Evolutionary conservation across 2,113 vertebrate species (phyloP).

Genomic region (Bothrops jararaca): DNA sequence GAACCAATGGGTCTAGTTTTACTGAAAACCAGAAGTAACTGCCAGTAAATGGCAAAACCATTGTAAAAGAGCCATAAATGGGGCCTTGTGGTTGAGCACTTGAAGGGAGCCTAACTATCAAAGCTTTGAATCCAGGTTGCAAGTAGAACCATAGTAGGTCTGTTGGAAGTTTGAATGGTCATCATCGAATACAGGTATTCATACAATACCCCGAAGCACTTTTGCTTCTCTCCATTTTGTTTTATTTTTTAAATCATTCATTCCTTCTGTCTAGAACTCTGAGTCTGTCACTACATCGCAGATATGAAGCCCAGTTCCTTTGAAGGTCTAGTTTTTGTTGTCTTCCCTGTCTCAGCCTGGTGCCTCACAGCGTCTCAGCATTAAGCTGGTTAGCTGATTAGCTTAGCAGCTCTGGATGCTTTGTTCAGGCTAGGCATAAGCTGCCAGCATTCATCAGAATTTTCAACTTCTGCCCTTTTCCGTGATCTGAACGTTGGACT

Average conservation of each 20-base stretch:
- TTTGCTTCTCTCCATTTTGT: neutral
- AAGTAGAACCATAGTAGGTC: neutral
- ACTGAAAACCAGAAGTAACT: neutral
- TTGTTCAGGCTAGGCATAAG: neutral
- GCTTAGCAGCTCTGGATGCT: neutral
- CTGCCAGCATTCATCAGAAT: neutral
- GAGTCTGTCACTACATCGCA: no score
- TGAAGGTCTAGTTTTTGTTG: neutral
- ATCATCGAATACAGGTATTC: neutral
- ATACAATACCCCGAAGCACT: neutral
- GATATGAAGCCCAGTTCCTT: neutral
- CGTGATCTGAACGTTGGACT: neutral
- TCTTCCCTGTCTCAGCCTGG: neutral
- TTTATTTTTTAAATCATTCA: neutral
- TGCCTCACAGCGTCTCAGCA: neutral
- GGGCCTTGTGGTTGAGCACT: neutral
- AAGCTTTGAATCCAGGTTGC: neutral
- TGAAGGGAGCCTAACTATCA: neutral
- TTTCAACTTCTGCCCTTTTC: neutral
- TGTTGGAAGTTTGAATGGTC: neutral
- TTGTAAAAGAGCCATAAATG: neutral
- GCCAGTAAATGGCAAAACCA: neutral
- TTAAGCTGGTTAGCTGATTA: neutral
- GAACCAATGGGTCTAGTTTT: neutral
- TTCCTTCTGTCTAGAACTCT: neutral